These are phyloP conservation scores for Drosophila subobscura DNA, from an alignment of 1,140 invertebrate genomes.

Conservation along the genomic window DNA sequence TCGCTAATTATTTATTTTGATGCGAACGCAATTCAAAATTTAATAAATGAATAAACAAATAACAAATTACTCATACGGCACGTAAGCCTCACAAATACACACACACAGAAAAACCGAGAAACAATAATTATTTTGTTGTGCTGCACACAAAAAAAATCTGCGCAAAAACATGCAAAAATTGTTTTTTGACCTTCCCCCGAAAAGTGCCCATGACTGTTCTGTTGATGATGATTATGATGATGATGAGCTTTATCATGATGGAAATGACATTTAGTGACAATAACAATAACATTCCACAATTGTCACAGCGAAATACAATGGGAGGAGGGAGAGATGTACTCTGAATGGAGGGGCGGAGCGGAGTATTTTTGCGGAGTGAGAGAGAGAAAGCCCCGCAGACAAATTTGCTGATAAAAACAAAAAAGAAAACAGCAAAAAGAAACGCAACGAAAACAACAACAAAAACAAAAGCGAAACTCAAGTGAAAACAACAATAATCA, in stretches of 20 bases:
- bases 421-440: slow-evolving; percentile 31
- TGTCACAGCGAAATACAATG: slow-evolving; percentile 6
- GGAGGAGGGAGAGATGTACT: slow-evolving; percentile 1
- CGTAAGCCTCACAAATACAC: slow-evolving; percentile 38
- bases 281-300: slow-evolving; percentile 13
- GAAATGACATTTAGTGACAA: slow-evolving; percentile 6
- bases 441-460: slow-evolving; percentile 23
- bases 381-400: slow-evolving; percentile 51
- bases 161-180: slow-evolving; percentile 15
- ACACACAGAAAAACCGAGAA: slow-evolving; percentile 21
- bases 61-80: slow-evolving; percentile 70
- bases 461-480: slow-evolving; percentile 31
- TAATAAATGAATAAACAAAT: slow-evolving; percentile 59
- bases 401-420: slow-evolving; percentile 67
- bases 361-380: slow-evolving; percentile 46
- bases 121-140: slow-evolving; percentile 42
- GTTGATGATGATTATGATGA: slow-evolving; percentile 37
- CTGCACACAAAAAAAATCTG: background rate
- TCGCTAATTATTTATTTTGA: slow-evolving; percentile 55
- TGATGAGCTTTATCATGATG: slow-evolving; percentile 28
- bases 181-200: slow-evolving; percentile 53
- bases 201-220: slow-evolving; percentile 12
- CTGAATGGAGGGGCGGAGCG: slow-evolving; percentile 3
- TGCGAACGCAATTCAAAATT: slow-evolving; percentile 54
- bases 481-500: slow-evolving; percentile 49